phyloP scores from a whole-genome alignment of 1,140 invertebrate species.

The Drosophila eugracilis region DNA sequence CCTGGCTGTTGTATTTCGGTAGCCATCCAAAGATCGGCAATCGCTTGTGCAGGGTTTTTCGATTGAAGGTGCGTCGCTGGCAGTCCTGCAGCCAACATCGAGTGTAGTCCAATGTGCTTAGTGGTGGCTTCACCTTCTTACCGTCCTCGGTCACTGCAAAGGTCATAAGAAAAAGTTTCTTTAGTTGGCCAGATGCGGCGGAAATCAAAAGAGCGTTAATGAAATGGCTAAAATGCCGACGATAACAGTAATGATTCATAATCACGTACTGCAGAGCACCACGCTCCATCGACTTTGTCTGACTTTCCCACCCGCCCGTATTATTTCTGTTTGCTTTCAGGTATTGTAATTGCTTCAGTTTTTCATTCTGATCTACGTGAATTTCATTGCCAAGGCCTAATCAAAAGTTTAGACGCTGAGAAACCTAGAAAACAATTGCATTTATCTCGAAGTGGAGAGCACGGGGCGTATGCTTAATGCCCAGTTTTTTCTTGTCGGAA shows the following conservation, averaged over 20 bases:
- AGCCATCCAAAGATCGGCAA: slow-evolving; percentile 91
- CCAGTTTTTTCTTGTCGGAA: slow-evolving; percentile 16
- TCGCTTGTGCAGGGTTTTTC: slow-evolving; percentile 89
- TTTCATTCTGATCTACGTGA: slow-evolving; percentile 38
- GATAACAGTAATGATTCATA: slow-evolving; percentile 27
- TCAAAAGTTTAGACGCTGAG: slow-evolving; percentile 39
- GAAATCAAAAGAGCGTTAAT: not conserved
- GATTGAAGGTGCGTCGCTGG: slow-evolving; percentile 84
- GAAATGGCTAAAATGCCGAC: slow-evolving; percentile 16
- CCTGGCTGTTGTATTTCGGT: slow-evolving; percentile 88
- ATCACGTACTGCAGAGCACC: slow-evolving; percentile 46
- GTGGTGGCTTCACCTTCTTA: slow-evolving; percentile 58
- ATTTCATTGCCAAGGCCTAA: slow-evolving; percentile 58
- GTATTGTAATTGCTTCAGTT: slow-evolving; percentile 34
- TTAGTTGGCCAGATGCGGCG: slow-evolving; percentile 4
- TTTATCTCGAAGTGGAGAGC: slow-evolving; percentile 5
- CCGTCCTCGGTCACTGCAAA: slow-evolving; percentile 70
- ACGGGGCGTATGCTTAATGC: slow-evolving; percentile 23
- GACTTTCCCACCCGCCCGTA: slow-evolving; percentile 5
- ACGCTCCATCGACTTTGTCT: slow-evolving; percentile 16
- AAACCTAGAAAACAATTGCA: slow-evolving; percentile 53
- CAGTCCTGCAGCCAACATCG: slow-evolving; percentile 50
- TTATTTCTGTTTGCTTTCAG: slow-evolving; percentile 24
- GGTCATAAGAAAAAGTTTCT: not conserved
- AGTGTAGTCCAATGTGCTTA: slow-evolving; percentile 44